These are phyloP conservation scores for Drosophila kohkoa DNA, from an alignment of 1,140 invertebrate species.

Conservation along the genomic window DNA sequence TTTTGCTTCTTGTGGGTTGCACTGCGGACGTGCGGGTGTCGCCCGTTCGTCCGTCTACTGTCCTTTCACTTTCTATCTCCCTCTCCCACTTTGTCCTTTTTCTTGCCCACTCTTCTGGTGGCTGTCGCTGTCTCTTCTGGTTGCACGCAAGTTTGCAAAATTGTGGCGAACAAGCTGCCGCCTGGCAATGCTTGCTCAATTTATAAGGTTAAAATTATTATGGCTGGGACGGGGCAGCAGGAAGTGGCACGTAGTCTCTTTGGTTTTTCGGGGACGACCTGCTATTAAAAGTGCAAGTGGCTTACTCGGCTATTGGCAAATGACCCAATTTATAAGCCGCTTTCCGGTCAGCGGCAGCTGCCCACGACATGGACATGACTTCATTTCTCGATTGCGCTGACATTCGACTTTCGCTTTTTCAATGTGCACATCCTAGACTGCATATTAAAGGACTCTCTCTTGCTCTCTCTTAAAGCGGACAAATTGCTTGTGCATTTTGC, in stretches of 20 bases:
- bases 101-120: conserved; percentile 56
- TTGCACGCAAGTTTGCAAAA: conserved; percentile 82
- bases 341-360: conserved; percentile 67
- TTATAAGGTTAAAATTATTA: conserved; percentile 81
- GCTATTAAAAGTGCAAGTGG: conserved; percentile 80
- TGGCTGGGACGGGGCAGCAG: conserved; percentile 19
- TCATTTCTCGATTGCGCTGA: conserved; percentile 51
- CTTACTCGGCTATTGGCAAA: conserved; percentile 74
- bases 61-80: conserved; percentile 5
- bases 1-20: conserved; percentile 68
- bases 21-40: conserved; percentile 68
- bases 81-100: conserved; percentile 43
- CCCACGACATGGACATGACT: conserved; percentile 45
- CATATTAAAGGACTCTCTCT: conserved; percentile 26
- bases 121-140: conserved; percentile 37
- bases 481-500: conserved; percentile 4
- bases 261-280: conserved; percentile 50
- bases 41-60: conserved; percentile 15
- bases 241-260: conserved; percentile 50
- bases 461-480: neutral
- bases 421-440: conserved; percentile 48
- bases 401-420: conserved; percentile 67
- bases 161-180: conserved; percentile 65
- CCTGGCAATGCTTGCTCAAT: conserved; percentile 55
- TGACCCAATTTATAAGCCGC: conserved; percentile 78